Evolutionary conservation across 2,797 vertebrate species (phyloP).

Genomic region (Coendou prehensilis): DNA sequence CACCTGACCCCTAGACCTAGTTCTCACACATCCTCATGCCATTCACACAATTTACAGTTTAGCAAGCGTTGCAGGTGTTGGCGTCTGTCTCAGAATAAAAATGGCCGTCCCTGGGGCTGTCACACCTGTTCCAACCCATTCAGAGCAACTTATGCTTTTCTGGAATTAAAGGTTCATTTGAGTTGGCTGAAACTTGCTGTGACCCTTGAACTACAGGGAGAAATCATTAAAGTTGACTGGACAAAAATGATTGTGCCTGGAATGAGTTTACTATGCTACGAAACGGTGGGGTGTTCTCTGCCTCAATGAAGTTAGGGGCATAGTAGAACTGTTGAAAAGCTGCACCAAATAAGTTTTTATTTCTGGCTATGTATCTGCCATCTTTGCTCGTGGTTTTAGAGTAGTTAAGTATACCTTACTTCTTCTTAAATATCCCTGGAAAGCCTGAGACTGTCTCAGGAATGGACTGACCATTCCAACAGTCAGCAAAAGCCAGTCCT

Average conservation of each 20-base stretch:
- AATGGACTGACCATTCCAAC: neutral
- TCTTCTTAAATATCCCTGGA: neutral
- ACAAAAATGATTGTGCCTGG: constrained; percentile 2
- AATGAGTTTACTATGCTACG: neutral
- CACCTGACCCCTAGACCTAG: neutral
- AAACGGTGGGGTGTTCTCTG: neutral
- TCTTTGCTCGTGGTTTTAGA: constrained; percentile 29
- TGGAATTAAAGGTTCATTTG: constrained; percentile 39
- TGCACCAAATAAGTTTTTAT: neutral
- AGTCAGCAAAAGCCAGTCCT: neutral
- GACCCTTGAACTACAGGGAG: neutral
- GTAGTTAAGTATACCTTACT: neutral
- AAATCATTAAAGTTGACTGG: neutral
- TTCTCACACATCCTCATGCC: neutral
- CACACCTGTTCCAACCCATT: neutral
- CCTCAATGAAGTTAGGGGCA: neutral
- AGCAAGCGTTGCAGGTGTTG: neutral
- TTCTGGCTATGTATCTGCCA: neutral
- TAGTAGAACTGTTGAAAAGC: neutral
- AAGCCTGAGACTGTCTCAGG: neutral
- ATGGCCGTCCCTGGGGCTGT: neutral
- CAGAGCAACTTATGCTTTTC: neutral
- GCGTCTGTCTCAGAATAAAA: neutral
- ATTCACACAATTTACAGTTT: neutral
- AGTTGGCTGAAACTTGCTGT: neutral